Evolutionary conservation across 2,113 vertebrate genomes (phyloP).

Genomic region (Oxyruncus cristatus): DNA sequence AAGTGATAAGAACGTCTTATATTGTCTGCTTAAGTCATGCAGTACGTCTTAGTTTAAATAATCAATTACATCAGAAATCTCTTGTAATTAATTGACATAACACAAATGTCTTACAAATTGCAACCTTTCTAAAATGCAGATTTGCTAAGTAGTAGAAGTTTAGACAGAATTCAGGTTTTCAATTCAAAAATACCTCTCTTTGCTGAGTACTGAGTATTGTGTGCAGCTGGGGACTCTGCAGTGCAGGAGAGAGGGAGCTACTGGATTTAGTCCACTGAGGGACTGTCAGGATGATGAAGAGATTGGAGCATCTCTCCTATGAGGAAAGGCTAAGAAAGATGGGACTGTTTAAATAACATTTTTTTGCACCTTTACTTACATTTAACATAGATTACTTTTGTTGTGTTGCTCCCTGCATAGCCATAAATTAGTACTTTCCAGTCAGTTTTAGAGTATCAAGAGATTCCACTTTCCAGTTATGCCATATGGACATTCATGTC

Average conservation of each 20-base stretch:
- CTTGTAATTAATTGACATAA: background rate
- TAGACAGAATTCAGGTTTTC: background rate
- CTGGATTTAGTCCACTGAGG: background rate
- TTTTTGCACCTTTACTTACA: background rate
- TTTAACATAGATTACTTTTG: background rate
- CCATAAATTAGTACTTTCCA: background rate
- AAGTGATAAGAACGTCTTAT: background rate
- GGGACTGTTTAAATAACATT: background rate
- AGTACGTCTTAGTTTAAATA: background rate
- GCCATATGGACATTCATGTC: background rate
- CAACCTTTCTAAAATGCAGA: background rate
- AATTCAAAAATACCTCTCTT: background rate
- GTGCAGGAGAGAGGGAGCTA: background rate
- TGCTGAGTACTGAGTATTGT: background rate
- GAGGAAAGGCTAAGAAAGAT: background rate
- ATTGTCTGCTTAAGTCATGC: background rate
- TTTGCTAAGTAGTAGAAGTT: background rate
- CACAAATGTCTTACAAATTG: too few relatives aligned
- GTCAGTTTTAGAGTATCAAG: background rate
- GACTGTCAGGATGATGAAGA: background rate
- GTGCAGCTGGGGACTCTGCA: background rate
- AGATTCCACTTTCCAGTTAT: background rate
- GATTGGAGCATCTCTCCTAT: background rate
- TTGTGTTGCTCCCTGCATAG: background rate
- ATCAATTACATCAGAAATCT: background rate